These are phyloP conservation scores for Platyscapa corneri DNA, from an alignment of 1,140 invertebrate genomes.

Conservation along the genomic window DNA sequence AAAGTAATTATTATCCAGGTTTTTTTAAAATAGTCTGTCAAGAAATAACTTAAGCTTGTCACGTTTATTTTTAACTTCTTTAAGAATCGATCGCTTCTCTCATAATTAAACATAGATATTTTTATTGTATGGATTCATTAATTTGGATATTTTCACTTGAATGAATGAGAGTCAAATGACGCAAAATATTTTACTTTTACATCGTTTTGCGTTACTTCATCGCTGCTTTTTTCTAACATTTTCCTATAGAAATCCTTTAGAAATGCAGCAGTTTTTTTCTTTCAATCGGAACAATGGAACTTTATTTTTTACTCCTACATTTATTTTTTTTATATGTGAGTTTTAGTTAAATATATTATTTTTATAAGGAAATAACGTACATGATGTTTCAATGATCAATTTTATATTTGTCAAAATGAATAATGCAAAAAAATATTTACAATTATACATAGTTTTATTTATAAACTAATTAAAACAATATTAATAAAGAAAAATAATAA, in stretches of 20 bases:
- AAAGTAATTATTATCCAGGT: not conserved
- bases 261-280: constrained; percentile 52
- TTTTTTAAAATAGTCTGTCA: too few relatives aligned
- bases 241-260: constrained; percentile 32
- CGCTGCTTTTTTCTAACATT: constrained; percentile 7
- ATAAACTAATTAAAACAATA: too few relatives aligned
- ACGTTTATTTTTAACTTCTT: not conserved
- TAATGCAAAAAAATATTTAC: too few relatives aligned
- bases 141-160: not conserved
- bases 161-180: not conserved
- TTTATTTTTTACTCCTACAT: not conserved
- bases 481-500: too few relatives aligned
- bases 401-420: too few relatives aligned
- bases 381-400: too few relatives aligned
- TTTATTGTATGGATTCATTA: not conserved
- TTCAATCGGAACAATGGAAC: not conserved
- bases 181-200: constrained; percentile 2
- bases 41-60: not conserved
- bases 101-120: not conserved
- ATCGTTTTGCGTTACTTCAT: not conserved
- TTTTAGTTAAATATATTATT: not conserved
- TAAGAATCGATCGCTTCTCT: not conserved
- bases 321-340: constrained; percentile 2
- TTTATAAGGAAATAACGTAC: too few relatives aligned
- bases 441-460: too few relatives aligned